These are phyloP conservation scores for Potamilus streckersoni DNA, from an alignment of 1,140 invertebrate genomes.

Conservation along the genomic window DNA sequence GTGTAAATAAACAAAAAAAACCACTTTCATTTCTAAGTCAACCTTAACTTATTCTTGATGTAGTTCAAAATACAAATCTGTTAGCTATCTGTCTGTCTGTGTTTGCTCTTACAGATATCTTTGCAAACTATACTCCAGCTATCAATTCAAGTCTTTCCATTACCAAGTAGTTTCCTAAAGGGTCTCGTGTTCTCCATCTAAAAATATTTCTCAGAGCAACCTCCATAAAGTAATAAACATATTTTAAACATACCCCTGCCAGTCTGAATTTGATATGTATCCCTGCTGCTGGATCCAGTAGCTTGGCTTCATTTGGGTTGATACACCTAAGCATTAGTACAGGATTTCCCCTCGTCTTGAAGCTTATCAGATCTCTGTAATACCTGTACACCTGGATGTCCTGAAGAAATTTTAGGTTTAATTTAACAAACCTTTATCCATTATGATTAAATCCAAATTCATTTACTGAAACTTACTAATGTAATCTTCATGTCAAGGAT, in stretches of 20 bases:
- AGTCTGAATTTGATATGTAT: slow-evolving; percentile 66
- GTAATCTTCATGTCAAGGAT: not conserved
- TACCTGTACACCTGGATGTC: slow-evolving; percentile 67
- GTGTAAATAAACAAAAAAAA: no score
- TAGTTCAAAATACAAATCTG: no score
- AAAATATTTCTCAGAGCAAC: not conserved
- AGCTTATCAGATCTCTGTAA: slow-evolving; percentile 67
- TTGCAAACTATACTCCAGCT: no score
- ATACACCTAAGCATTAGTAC: slow-evolving; percentile 64
- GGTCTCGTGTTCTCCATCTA: not conserved
- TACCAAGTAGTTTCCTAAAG: no score
- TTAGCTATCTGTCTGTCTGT: no score
- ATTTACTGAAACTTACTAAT: not conserved
- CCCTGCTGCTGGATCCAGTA: slow-evolving; percentile 64
- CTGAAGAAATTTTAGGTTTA: slow-evolving; percentile 39
- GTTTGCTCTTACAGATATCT: no score
- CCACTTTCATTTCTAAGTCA: no score
- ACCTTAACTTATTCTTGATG: no score
- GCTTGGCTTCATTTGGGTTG: slow-evolving; percentile 66
- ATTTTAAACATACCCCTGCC: slow-evolving; percentile 60
- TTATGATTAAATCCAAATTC: not conserved
- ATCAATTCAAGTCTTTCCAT: no score
- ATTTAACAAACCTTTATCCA: not conserved
- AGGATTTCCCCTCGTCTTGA: slow-evolving; percentile 63
- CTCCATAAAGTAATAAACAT: no score